These are phyloP conservation scores for Macaca fascicularis DNA, from an alignment of 2,113 vertebrate genomes.

Conservation along the genomic window T2T-MFA8v1.1 NC_088380.1:119842001-119842500, in stretches of 20 bases:
- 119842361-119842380: background rate
- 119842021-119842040: background rate
- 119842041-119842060: background rate
- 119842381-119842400: background rate
- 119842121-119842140: conserved; percentile 1
- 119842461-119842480: background rate
- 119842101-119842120: conserved; percentile 9
- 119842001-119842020: conserved; percentile 19
- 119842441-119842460: background rate
- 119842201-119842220: background rate
- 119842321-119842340: background rate
- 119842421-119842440: background rate
- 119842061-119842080: background rate
- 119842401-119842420: background rate
- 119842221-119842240: background rate
- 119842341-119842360: background rate
- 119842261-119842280: background rate
- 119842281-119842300: background rate
- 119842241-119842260: background rate
- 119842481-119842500: background rate
- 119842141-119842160: background rate
- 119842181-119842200: background rate
- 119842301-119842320: background rate
- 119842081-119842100: background rate
- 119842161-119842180: background rate